Conservation (phyloP, 2,113 vertebrate species). For the Limanda limanda region DNA sequence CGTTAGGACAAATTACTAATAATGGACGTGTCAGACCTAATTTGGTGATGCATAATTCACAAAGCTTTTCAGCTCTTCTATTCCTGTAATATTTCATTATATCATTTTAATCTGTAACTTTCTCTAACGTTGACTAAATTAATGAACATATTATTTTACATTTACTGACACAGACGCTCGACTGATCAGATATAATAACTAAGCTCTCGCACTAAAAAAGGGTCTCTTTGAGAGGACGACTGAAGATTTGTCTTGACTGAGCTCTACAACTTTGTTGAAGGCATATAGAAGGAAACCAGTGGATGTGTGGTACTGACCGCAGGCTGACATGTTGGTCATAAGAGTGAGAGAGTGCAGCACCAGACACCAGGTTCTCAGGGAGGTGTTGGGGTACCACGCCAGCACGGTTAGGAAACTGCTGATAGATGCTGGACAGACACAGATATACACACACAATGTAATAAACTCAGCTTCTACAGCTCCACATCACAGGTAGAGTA, state of each 20-base stretch:
- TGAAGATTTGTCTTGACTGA: neutral
- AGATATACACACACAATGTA: neutral
- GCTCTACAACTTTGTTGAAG: neutral
- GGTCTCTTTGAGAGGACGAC: too few species aligned
- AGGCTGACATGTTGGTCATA: constrained; percentile 98
- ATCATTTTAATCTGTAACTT: neutral
- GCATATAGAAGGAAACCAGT: neutral
- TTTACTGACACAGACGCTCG: too few species aligned
- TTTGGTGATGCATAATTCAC: neutral
- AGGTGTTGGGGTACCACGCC: constrained; percentile 97
- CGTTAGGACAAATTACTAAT: neutral
- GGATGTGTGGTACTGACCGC: constrained; percentile 84
- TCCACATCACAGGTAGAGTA: neutral
- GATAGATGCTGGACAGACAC: constrained; percentile 87
- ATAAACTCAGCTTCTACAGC: neutral
- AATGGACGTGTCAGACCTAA: neutral
- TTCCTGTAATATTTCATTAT: neutral
- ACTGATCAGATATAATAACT: neutral
- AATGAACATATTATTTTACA: neutral
- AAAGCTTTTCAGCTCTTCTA: neutral
- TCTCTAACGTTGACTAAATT: neutral
- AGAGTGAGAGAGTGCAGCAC: constrained; percentile 97
- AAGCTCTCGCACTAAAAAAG: too few species aligned
- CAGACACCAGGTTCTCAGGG: constrained; percentile 96
- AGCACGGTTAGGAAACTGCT: constrained; percentile 95